Base-by-base conservation (phyloP, 2,888 invertebrate species). In the Phorcus lineatus region DNA sequence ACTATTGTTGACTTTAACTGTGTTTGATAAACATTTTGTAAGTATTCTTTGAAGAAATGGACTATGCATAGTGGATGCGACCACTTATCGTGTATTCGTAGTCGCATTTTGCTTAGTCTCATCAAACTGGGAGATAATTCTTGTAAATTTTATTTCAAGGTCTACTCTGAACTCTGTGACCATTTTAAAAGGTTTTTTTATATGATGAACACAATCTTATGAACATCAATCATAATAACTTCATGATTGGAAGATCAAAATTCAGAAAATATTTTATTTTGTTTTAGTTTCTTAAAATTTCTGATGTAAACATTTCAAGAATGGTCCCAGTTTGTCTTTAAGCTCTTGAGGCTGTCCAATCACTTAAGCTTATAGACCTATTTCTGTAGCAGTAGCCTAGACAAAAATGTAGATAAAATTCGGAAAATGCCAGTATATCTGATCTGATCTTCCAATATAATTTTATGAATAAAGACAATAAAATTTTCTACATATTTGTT, bases 381-480 rank as follows among this genome's bases (percentile, higher is more conserved):
- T 70, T 36, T 40, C 70, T 31, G 70, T 70, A 70, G 70, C 31
- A 17, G 70, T 70, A 70, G 70, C 28, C 36, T 70, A 70, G 70
- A 70, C 28, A 70, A 28, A 70, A 70, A 70, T 70, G 70, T 55
- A 54, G 76, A 76, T 54, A 55, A 24, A 76, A 76, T 55, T 76
- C 54, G 76, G 76, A 76, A 53, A 77, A 77, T 54, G 62, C 62
- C 77, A 62, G 62, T 77, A 55, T 77, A 40, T 52, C 78, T 66
- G 78, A 78, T 74, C 74, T 70, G 78, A 78, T 78, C 78, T 78
- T 78, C 74, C 79, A 70, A 31, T 74, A 74, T 54, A 67, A 79
- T 74, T 79, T 79, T 74, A 74, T 79, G 79, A 79, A 79, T 79
- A 79, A 79, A 77, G 62, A 70, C 62, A 74, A 54, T 74, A 74